Base-by-base conservation (phyloP, 2,888 invertebrate genomes). In the Aphidoletes aphidimyza region DNA sequence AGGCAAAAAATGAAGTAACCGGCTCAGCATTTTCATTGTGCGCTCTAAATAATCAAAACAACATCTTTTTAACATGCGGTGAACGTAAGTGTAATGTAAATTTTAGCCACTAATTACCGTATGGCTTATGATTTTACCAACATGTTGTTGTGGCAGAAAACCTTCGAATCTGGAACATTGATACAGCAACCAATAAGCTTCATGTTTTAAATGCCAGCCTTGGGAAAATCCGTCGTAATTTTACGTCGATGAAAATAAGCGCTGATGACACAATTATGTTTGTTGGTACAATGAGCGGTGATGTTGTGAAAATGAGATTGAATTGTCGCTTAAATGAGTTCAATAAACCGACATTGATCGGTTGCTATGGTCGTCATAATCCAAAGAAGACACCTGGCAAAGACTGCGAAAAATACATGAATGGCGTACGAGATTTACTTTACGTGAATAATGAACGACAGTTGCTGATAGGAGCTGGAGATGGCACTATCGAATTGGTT, bases 271-370 rank as follows among this genome's bases (percentile, higher is more conserved):
- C 93, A 83, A 92, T 92, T 86, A 94, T 95, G 83, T 96, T 94
- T 89, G 95, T 97, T 86, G 98, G 98, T 8, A 98, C 97, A 19
- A 95, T 96, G 88, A 97, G 94, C 45, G 97, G 90, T 0, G 89
- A 90, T 86, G 87, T 90, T 1, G 87, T 89, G 11, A 89, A 92
- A 91, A 85, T 93, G 88, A 87, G 93, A 89, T 85, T 94, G 89
- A 91, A 93, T 91, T 93, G 92, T 87, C 36, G 81, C 19, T 92
- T 92, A 69, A 88, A 92, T 85, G 93, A 94, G 86, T 86, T 85
- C 6, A 86, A 87, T 3, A 87, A 87, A 85, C 91, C 92, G 0
- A 88, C 91, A 1, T 89, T 92, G 87, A 86, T 92, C 14, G 92
- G 91, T 0, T 91, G 92, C 81, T 92, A 91, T 86, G 91, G 91